Evolutionary conservation across 2,113 vertebrate species (phyloP), one percentile per base, ranked within the genome.

Genomic region (Nerophis lumbriciformis): DNA sequence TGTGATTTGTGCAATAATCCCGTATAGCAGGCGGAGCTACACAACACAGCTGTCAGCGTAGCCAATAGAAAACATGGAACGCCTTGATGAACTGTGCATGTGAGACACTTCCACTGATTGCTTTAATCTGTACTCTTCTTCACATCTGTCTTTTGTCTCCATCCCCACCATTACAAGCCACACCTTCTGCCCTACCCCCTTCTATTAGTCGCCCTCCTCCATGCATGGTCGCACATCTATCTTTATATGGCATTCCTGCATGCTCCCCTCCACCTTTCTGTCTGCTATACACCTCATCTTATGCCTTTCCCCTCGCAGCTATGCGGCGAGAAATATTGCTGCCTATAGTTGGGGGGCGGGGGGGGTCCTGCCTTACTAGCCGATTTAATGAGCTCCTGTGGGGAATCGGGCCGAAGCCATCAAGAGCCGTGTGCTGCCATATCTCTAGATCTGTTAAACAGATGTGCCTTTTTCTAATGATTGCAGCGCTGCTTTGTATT

Each of bases 341-440:
- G 59, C 60, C 68, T 69, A 63, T 68, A 67, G 67, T 71, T 28
- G 28, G 39, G 73, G 76, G 75, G 79, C 69, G 65, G 61, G 81
- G 71, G 78, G 71, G 68, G 65, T 83, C 66, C 65, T 81, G 72
- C 76, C 66, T 78, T 72, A 67, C 79, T 71, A 72, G 68, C 66
- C 78, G 72, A 85, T 87, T 86, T 90, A 90, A 91, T 89, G 86
- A 91, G 87, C 68, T 88, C 88, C 86, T 65, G 48, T 75, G 87
- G 83, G 87, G 83, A 57, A 84, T 88, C 45, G 56, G 76, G 70
- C 78, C 48, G 53, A 69, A 76, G 62, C 70, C 73, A 84, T 87
- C 76, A 88, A 77, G 86, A 73, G 59, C 71, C 56, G 61, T 36
- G 11, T 59, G 69, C 62, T 55, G 75, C 65, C 56, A 52, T 64